Base-by-base conservation (phyloP, 2,797 vertebrate genomes). In the Eidolon dupreanum region DNA sequence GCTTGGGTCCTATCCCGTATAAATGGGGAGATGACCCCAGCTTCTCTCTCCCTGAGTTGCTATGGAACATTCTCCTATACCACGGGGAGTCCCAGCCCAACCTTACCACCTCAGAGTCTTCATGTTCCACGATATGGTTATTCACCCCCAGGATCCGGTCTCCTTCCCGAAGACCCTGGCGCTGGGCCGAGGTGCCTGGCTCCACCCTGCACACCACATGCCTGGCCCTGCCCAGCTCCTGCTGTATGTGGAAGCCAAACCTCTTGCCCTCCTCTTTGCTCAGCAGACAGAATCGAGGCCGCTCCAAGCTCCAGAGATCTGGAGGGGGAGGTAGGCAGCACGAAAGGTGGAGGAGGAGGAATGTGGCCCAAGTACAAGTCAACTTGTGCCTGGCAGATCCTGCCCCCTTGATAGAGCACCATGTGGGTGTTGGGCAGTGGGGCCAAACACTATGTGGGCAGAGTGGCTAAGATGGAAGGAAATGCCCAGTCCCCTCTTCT, bases 61-160 rank as follows among this genome's bases (percentile, higher is more conserved):
- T 28, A 1, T 28, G 24, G 53, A 33, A 75, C 6, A 1, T 38
- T 61, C n/a, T 66, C 51, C 63, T 0, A 0, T 24, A 20, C 79
- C 36, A 6, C 43, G 0, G 6, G 22, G 43, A 73, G 68, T 12
- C 26, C 68, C 57, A 4, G 68, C 31, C 49, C 87, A 63, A 46
- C 78, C 98, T 98, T 95, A 99, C 99, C 99, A 99, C 98, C 33
- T 97, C 17, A 5, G 49, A 94, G 99, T 99, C 86, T 99, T 99
- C 98, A 96, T 97, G 97, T 98, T 98, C 98, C 95, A 99, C 99
- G 0, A 98, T 98, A 10, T 98, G 98, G 70, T 98, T 98, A 4
- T 99, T 99, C 97, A 99, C 99, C 92, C 99, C 99, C 61, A 99
- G 98, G 61, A 99, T 98, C n/a, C 98, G 91, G 97, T 99, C 99